Evolutionary conservation across 2,113 vertebrate genomes (phyloP).

Genomic region (Leucoraja erinaceus): DNA sequence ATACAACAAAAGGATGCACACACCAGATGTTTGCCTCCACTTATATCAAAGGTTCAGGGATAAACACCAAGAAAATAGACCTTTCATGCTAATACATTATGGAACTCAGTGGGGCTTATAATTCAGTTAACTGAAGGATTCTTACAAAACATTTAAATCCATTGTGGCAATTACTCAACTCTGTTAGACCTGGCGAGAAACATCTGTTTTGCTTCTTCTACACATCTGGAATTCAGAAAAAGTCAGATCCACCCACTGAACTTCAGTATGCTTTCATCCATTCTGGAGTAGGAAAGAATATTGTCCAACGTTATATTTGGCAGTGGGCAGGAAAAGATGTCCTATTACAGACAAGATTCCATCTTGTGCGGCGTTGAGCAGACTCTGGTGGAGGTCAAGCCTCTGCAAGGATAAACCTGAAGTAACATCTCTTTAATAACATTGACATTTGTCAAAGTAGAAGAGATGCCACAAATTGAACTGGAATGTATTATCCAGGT

Average conservation of each 20-base stretch:
- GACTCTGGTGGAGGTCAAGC: background rate
- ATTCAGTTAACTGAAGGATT: background rate
- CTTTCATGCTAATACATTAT: background rate
- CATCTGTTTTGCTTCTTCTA: constrained; percentile 11
- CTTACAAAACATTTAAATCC: constrained; percentile 18
- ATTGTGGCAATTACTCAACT: constrained; percentile 9
- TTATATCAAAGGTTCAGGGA: constrained; percentile 16
- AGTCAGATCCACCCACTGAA: constrained; percentile 21
- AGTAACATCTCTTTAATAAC: background rate
- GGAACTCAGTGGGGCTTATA: constrained; percentile 24
- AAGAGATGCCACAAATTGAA: background rate
- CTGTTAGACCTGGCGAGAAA: constrained; percentile 17
- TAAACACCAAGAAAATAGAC: background rate
- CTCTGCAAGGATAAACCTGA: background rate
- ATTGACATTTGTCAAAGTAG: background rate
- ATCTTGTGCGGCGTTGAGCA: background rate
- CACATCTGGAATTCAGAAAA: constrained; percentile 17
- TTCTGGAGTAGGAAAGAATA: background rate
- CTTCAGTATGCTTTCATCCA: background rate
- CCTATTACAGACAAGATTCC: background rate
- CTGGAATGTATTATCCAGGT: background rate
- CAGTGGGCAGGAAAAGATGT: background rate
- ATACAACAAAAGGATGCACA: background rate
- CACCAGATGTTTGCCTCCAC: constrained; percentile 6
- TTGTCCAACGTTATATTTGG: background rate